Percentiles rank a stretch among this genome's conserved stretches.
Conservation (phyloP, 92 coral and sea anemone genomes). For the Isaurus tuberculatus region DNA sequence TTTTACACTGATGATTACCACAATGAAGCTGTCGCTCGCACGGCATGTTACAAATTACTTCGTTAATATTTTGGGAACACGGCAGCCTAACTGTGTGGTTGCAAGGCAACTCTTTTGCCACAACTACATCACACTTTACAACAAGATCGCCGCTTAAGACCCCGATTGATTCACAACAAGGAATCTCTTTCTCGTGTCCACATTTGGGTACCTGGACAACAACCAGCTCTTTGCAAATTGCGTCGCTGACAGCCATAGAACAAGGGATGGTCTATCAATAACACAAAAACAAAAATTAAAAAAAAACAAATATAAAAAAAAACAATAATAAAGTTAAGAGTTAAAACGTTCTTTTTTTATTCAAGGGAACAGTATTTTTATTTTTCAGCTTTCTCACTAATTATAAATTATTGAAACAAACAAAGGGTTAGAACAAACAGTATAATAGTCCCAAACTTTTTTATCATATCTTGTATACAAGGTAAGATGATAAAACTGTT, state of each 20-base stretch:
- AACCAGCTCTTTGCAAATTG: not conserved
- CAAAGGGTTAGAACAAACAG: too few relatives aligned
- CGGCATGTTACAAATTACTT: not conserved
- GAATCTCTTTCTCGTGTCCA: slow-evolving; percentile 1
- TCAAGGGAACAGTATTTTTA: too few relatives aligned
- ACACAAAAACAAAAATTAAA: too few relatives aligned
- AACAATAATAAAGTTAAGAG: too few relatives aligned
- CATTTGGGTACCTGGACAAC: slow-evolving; percentile 4
- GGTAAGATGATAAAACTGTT: too few relatives aligned
- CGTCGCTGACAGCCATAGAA: not conserved
- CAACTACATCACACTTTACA: slow-evolving; percentile 19
- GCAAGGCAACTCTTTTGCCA: not conserved
- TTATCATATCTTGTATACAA: too few relatives aligned
- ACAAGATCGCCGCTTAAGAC: not conserved
- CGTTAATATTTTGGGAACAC: slow-evolving; percentile 6
- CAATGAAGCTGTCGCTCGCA: slow-evolving; percentile 33
- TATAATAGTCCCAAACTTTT: too few relatives aligned
- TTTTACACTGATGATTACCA: slow-evolving; percentile 26
- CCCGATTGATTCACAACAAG: not conserved
- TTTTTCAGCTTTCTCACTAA: too few relatives aligned
- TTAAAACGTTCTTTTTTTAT: too few relatives aligned
- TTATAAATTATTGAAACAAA: too few relatives aligned
- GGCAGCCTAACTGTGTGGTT: not conserved
- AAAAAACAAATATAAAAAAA: too few relatives aligned
- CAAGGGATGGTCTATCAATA: not conserved